phyloP scores from a whole-genome alignment of 1,140 invertebrate genomes.

The Diplogasteroides magnus region DNA sequence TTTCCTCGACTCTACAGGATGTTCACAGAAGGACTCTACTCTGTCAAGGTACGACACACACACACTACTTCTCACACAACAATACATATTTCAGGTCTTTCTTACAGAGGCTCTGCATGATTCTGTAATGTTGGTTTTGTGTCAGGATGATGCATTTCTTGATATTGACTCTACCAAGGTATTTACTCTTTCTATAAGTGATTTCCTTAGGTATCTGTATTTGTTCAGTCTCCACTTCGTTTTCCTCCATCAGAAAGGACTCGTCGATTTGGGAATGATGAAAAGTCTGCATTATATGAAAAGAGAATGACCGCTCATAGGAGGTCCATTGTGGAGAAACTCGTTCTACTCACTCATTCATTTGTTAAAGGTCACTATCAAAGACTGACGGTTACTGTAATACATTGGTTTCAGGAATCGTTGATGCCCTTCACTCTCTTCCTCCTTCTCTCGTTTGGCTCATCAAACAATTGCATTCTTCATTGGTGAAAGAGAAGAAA shows the following conservation, averaged over 20 bases:
- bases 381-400: conserved; percentile 1
- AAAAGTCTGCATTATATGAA: conserved; percentile 41
- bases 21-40: conserved; percentile 79
- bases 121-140: conserved; percentile 83
- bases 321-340: conserved; percentile 66
- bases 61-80: conserved; percentile 6
- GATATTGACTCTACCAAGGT: conserved; percentile 82
- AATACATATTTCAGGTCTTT: conserved; percentile 65
- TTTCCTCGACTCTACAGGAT: conserved; percentile 82
- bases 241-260: conserved; percentile 68
- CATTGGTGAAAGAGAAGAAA: conserved; percentile 57
- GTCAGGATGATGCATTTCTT: conserved; percentile 83
- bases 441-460: conserved; percentile 69
- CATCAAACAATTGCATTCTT: conserved; percentile 62
- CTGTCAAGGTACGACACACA: conserved; percentile 66
- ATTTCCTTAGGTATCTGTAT: neutral
- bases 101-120: conserved; percentile 81
- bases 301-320: conserved; percentile 38
- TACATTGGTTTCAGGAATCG: conserved; percentile 59
- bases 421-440: conserved; percentile 82
- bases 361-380: conserved; percentile 69
- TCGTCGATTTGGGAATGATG: conserved; percentile 73
- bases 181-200: conserved; percentile 1
- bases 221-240: conserved; percentile 63
- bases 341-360: conserved; percentile 72